phyloP scores from a whole-genome alignment of 1,140 invertebrate species.

The Leptopilina boulardi region DNA sequence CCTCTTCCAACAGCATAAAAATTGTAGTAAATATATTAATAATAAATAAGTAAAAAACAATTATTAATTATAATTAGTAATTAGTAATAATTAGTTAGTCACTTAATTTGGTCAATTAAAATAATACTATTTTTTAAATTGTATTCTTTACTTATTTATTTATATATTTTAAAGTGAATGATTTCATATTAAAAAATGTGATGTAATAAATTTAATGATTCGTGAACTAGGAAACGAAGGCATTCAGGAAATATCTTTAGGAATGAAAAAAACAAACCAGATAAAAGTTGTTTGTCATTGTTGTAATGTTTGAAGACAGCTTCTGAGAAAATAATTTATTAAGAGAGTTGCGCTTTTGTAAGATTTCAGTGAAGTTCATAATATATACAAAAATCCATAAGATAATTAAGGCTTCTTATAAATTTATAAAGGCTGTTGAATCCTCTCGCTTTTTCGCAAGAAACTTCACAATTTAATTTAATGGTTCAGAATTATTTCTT shows the following conservation, averaged over 20 bases:
- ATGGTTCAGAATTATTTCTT: neutral
- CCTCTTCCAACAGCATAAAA: no score
- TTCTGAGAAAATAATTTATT: neutral
- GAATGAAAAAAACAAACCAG: neutral
- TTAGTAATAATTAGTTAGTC: no score
- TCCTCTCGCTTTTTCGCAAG: conserved; percentile 6
- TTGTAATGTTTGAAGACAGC: neutral
- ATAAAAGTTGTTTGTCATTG: neutral
- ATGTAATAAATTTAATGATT: neutral
- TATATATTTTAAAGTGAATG: no score
- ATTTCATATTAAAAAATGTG: neutral
- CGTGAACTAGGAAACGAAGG: neutral
- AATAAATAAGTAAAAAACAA: no score
- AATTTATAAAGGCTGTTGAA: neutral
- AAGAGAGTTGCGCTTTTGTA: neutral
- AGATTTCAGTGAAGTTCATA: neutral
- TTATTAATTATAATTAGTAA: no score
- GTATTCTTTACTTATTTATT: no score
- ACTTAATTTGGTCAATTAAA: no score
- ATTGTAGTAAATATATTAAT: no score
- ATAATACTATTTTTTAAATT: no score
- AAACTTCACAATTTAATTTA: conserved; percentile 12
- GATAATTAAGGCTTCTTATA: conserved; percentile 10
- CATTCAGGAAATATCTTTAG: neutral
- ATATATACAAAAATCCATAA: conserved; percentile 4